Conservation (phyloP, 2,888 invertebrate genomes). For the Pammene aurita region DNA sequence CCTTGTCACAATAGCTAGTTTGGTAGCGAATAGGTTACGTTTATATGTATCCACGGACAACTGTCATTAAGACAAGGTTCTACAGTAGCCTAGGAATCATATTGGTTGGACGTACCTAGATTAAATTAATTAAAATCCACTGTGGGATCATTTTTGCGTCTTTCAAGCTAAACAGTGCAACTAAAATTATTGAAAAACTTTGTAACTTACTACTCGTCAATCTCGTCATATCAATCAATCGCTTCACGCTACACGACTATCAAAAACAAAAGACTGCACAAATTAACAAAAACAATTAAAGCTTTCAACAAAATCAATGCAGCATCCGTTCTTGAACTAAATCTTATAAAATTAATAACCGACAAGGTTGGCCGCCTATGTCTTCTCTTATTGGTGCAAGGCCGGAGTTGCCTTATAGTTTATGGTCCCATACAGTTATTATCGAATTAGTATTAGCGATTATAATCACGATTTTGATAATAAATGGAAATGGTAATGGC, state of each 20-base stretch:
- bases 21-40: no score
- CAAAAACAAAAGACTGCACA: slow-evolving; percentile 39
- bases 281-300: slow-evolving; percentile 35
- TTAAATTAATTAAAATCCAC: no score
- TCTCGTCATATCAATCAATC: slow-evolving; percentile 7
- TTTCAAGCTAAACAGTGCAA: no score
- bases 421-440: slow-evolving; percentile 33
- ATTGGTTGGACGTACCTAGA: no score
- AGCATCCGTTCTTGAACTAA: slow-evolving; percentile 38
- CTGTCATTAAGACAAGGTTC: no score
- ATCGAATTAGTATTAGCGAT: slow-evolving; percentile 36
- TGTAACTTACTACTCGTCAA: not conserved
- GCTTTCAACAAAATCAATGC: slow-evolving; percentile 35
- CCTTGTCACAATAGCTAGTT: no score
- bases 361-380: slow-evolving; percentile 36
- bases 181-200: no score
- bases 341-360: slow-evolving; percentile 39
- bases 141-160: no score
- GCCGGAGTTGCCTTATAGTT: slow-evolving; percentile 25
- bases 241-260: slow-evolving; percentile 20
- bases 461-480: slow-evolving; percentile 32
- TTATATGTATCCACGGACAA: no score
- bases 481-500: not conserved
- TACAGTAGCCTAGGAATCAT: no score
- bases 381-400: slow-evolving; percentile 31